Base-by-base conservation (phyloP, 2,888 invertebrate species). In the Hanleya hanleyi region DNA sequence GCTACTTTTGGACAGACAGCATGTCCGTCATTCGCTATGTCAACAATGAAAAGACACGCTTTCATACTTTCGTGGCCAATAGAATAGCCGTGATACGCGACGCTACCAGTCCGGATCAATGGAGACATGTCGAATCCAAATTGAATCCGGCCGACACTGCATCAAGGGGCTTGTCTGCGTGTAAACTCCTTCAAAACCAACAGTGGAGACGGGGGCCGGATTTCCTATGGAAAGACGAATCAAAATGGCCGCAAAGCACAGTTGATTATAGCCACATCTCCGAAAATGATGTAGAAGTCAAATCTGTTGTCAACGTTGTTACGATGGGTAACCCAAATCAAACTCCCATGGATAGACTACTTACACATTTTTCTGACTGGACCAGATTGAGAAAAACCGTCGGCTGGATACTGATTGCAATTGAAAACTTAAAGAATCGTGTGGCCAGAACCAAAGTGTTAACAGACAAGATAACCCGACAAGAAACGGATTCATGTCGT, bases 1-100 rank as follows among this genome's bases (percentile, higher is more conserved):
- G 37, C 12, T 26, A 47, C 5, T 78, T 71, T 35, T 75, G 77
- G 71, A 73, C 70, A 7, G 75, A 75, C 50, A 79, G 77, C 38
- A 71, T 35, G 41, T 66, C 73, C n/a, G 69, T 75, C 2, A 50
- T 72, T 18, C 38, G 65, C 15, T 76, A 77, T 57, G 76, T 77
- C 32, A 62, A 37, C 7, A 77, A 76, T 65, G 71, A 62, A 36
- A 22, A 32, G 2, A 18, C 29, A 15, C 64, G 72, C 32, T 77
- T 72, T 41, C 51, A 69, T 15, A 77, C 77, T 6, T 77, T 75
- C 49, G 76, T 75, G 6, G 76, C 37, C 15, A 67, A 71, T 26
- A 36, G 70, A 41, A 41, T 41, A 7, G 18, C 26, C 18, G 7
- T 29, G 12, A 68, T 68, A 6, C 12, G 68, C 7, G 26, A 51